phyloP scores from a whole-genome alignment of 2,797 vertebrate species.

The Serranus cabrilla region DNA sequence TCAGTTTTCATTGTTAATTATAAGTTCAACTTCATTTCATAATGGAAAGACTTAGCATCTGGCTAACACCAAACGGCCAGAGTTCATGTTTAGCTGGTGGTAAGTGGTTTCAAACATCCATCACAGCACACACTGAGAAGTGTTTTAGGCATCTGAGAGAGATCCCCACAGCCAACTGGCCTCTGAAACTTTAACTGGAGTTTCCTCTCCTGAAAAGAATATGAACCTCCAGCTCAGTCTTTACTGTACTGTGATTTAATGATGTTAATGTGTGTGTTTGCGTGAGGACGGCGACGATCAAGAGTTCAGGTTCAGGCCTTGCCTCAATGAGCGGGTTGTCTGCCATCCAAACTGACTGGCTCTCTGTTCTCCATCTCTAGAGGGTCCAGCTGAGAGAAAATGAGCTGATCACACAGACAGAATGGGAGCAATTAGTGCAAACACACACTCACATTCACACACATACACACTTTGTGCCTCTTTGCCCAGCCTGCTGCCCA shows the following conservation, averaged over 20 bases:
- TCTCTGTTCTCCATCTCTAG: slow-evolving; percentile 70
- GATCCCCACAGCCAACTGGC: slow-evolving; percentile 20
- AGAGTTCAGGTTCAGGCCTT: slow-evolving; percentile 47
- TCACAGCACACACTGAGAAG: background rate
- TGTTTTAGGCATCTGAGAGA: slow-evolving; percentile 5
- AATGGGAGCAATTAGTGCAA: slow-evolving; percentile 72
- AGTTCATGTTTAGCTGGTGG: slow-evolving; percentile 34
- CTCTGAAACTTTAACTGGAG: slow-evolving; percentile 14
- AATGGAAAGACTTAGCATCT: background rate
- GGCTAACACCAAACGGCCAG: slow-evolving; percentile 10
- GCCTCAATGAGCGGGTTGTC: slow-evolving; percentile 75
- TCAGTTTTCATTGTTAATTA: background rate
- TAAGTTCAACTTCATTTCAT: background rate
- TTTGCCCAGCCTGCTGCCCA: slow-evolving; percentile 52
- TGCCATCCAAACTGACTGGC: slow-evolving; percentile 66
- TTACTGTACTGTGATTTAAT: slow-evolving; percentile 16
- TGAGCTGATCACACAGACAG: slow-evolving; percentile 74
- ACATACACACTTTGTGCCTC: slow-evolving; percentile 52
- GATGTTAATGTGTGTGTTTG: slow-evolving; percentile 15
- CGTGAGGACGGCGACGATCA: background rate
- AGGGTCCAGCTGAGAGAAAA: slow-evolving; percentile 64
- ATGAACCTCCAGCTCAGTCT: slow-evolving; percentile 9
- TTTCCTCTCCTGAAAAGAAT: slow-evolving; percentile 35
- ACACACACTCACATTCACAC: slow-evolving; percentile 38
- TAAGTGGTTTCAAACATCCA: slow-evolving; percentile 34